A percentile compares a stretch with the other conserved stretches of the same genome.
Evolutionary conservation across 2,888 invertebrate genomes (phyloP).

Genomic region (Cheilosia urbana): DNA sequence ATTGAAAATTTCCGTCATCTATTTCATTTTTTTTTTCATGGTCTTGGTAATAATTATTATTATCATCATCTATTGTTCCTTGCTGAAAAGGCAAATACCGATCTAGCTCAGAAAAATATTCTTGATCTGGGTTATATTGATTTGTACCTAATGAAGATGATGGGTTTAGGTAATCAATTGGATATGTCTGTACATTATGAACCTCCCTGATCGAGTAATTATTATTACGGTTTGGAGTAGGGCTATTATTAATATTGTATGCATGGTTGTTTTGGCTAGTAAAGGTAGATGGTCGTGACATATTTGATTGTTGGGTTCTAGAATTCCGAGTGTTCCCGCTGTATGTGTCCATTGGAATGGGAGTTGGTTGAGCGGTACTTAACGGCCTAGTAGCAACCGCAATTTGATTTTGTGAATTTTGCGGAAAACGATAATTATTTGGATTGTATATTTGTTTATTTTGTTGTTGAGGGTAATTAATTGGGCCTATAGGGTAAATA

Average conservation of each 20-base stretch:
- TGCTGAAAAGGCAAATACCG: neutral
- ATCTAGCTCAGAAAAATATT: neutral
- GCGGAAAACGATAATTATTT: neutral
- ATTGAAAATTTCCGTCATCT: constrained; percentile 2
- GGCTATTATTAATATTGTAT: neutral
- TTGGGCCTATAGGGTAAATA: neutral
- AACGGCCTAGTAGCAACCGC: neutral
- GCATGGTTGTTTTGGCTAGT: neutral
- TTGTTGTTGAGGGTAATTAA: constrained; percentile 3
- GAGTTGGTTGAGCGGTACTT: neutral
- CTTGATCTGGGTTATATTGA: neutral
- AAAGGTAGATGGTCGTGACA: neutral
- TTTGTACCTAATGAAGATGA: neutral
- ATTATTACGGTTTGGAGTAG: neutral
- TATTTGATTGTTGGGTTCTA: constrained; percentile 4
- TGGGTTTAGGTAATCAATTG: constrained; percentile 3
- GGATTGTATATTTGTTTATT: neutral
- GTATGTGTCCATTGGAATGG: constrained; percentile 7
- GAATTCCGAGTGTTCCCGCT: neutral
- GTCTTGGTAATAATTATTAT: neutral
- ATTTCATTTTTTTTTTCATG: neutral
- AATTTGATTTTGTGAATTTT: neutral
- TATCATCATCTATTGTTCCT: neutral
- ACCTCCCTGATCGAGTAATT: constrained; percentile 3
- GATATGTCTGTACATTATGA: neutral